Evolutionary conservation across 2,113 vertebrate species (phyloP).

Genomic region (Talpa occidentalis): DNA sequence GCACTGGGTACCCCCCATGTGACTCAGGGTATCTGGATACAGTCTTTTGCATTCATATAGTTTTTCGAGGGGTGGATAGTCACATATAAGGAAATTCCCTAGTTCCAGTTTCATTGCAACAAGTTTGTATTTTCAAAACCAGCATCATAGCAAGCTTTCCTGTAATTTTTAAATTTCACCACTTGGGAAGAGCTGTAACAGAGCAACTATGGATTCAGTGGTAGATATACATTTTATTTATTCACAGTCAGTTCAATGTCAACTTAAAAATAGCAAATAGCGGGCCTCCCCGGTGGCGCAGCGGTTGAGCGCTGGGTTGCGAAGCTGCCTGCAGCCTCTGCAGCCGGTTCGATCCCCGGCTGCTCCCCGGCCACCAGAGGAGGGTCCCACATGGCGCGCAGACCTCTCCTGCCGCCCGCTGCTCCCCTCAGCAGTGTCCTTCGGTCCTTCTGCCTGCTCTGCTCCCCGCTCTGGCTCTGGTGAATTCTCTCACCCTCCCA

Average conservation of each 20-base stretch:
- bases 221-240: background rate
- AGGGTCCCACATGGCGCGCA: too few species aligned
- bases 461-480: too few species aligned
- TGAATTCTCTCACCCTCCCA: too few species aligned
- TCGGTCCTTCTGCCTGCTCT: too few species aligned
- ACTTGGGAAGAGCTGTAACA: background rate
- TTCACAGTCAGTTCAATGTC: background rate
- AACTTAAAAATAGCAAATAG: background rate
- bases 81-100: background rate
- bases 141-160: background rate
- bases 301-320: too few species aligned
- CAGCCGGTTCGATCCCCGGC: too few species aligned
- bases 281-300: too few species aligned
- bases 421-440: too few species aligned
- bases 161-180: background rate
- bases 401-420: too few species aligned
- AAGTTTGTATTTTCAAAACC: conserved; percentile 45
- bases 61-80: background rate
- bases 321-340: too few species aligned
- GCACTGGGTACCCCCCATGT: too few species aligned
- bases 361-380: too few species aligned
- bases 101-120: background rate
- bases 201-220: background rate
- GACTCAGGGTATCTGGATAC: background rate
- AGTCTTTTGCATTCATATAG: background rate